These are phyloP conservation scores for Phaethon lepturus DNA, from an alignment of 2,113 vertebrate species.

Conservation along the genomic window DNA sequence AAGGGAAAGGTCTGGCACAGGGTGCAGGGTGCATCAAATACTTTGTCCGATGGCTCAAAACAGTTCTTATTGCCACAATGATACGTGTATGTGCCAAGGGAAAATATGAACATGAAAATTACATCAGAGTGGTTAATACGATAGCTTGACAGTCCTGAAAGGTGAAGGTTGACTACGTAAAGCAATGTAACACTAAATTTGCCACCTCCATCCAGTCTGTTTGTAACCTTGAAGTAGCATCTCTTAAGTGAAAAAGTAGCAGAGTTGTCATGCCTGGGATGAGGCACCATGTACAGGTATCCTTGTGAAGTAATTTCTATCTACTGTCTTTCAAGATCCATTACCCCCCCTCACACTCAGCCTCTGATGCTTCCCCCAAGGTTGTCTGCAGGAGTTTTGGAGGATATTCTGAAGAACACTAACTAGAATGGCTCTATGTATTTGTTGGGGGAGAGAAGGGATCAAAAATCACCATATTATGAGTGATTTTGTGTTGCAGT, in stretches of 20 bases:
- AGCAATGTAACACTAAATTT: not conserved
- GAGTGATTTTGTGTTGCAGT: not conserved
- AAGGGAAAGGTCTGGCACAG: not conserved
- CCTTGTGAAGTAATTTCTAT: not conserved
- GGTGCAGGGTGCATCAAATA: not conserved
- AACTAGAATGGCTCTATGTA: not conserved
- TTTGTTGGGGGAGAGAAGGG: not conserved
- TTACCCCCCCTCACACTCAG: not conserved
- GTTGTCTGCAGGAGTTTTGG: not conserved
- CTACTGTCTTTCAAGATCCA: not conserved
- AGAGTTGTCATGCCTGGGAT: not conserved
- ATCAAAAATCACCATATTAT: not conserved
- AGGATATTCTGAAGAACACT: not conserved
- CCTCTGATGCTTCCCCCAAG: not conserved
- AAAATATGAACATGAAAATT: not conserved
- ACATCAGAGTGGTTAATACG: not conserved
- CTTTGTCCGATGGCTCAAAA: not conserved
- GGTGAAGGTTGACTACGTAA: not conserved
- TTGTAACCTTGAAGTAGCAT: not conserved
- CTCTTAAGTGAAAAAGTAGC: not conserved
- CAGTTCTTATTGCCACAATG: not conserved
- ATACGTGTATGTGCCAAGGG: not conserved
- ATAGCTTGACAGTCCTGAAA: not conserved
- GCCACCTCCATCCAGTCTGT: not conserved
- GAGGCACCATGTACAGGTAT: not conserved